Evolutionary conservation across 2,113 vertebrate genomes (phyloP), one percentile per base, ranked within the genome.

Genomic region (Naja naja): DNA sequence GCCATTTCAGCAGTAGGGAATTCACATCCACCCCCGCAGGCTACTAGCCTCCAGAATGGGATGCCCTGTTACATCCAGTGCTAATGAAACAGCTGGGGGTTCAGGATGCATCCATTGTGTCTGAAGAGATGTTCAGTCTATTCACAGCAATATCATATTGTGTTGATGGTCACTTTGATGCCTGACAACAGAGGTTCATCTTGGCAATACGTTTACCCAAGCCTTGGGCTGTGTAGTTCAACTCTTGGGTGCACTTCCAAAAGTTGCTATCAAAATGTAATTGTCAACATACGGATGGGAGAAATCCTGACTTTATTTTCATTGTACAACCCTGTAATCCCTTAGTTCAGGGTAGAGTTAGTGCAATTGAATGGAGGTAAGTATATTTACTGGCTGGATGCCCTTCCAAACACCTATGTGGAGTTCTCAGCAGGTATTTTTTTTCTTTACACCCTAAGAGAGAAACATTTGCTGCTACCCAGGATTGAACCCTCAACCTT

Each of bases 1-100:
- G 94, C 34, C 0, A 89, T 23, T 91, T 89, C 88, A 54, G 90
- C 93, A 55, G 90, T n/a, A 93, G 92, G 92, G 81, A 95, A 45
- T 23, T 89, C 45, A 90, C 56, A 58, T 30, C 1, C 3, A 12
- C 0, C 53, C 2, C 27, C 90, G 55, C n/a, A n/a, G n/a, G 39
- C 14, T 87, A 93, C 64, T 88, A 91, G 93, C 91, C 47, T 87
- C 43, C 18, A 81, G 91, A 91, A 93, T 9, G 89, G 89, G 93
- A 64, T 90, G 91, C 45, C 91, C 92, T 49, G 93, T 45, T 1
- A 91, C 93, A 93, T 58, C 87, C 0, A 0, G 53, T 0, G 4
- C 93, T 93, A 34, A 0, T 94, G 90, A 93, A 89, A 95, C 95
- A 90, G 93, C 1, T 1, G 94, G 91, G 94, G 56, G 43, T 87